Evolutionary conservation across 2,797 vertebrate species (phyloP).

Genomic region (Typhlichthys subterraneus): DNA sequence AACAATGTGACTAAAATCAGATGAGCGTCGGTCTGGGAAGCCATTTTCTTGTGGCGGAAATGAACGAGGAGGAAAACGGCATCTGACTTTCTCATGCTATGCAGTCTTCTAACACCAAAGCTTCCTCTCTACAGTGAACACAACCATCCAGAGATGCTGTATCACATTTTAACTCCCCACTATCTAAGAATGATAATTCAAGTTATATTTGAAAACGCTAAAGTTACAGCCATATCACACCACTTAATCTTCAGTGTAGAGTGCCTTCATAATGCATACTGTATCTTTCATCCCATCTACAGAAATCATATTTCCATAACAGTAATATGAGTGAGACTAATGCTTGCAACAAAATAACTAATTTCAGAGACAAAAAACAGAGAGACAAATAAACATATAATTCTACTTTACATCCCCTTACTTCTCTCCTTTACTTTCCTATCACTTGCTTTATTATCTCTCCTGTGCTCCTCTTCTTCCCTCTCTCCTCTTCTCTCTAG

Average conservation of each 20-base stretch:
- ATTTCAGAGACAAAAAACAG: constrained; percentile 53
- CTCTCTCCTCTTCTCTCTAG: neutral
- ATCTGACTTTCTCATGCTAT: constrained; percentile 43
- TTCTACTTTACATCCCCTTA: neutral
- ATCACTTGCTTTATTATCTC: neutral
- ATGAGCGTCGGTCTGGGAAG: constrained; percentile 64
- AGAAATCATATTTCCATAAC: constrained; percentile 38
- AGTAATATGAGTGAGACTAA: constrained; percentile 57
- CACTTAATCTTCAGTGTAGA: constrained; percentile 45
- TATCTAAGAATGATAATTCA: constrained; percentile 57
- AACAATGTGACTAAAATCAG: constrained; percentile 71
- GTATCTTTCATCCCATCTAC: constrained; percentile 53
- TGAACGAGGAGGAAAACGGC: constrained; percentile 35
- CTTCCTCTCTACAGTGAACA: constrained; percentile 52
- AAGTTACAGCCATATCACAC: constrained; percentile 56
- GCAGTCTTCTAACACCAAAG: constrained; percentile 47
- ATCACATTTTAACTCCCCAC: constrained; percentile 38
- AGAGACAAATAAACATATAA: constrained; percentile 50
- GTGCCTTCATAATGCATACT: constrained; percentile 47
- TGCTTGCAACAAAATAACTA: constrained; percentile 50
- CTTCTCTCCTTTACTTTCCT: constrained; percentile 1
- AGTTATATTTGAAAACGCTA: constrained; percentile 60
- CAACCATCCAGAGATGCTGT: constrained; percentile 42
- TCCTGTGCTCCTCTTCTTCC: neutral
- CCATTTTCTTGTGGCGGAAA: constrained; percentile 51